Evolutionary conservation across 92 coral and sea anemone species (phyloP).

Genomic region (Bergia puertoricense): DNA sequence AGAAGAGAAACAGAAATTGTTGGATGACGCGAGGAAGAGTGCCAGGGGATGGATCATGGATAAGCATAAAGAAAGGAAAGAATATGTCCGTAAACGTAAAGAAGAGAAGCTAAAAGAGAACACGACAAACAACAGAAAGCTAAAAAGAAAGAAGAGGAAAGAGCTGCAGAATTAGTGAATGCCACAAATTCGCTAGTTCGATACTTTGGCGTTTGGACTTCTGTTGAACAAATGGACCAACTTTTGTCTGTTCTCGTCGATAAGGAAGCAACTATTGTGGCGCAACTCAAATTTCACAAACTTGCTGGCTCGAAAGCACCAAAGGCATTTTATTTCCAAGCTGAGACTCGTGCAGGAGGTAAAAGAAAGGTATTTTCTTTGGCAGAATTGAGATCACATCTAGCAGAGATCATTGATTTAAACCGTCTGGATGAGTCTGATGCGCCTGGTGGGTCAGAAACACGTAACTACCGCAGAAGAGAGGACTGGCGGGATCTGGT

Average conservation of each 20-base stretch:
- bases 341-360: slow-evolving; percentile 14
- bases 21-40: slow-evolving; percentile 29
- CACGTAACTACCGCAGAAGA: slow-evolving; percentile 11
- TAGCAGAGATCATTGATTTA: slow-evolving; percentile 14
- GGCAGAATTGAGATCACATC: slow-evolving; percentile 26
- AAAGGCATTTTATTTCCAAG: too few relatives aligned
- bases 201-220: slow-evolving; percentile 15
- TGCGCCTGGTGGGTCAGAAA: slow-evolving; percentile 10
- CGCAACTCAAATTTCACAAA: slow-evolving; percentile 18
- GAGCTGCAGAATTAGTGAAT: slow-evolving; percentile 22
- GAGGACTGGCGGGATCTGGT: slow-evolving; percentile 19
- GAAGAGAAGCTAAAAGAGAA: neutral
- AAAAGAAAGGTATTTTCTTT: slow-evolving; percentile 21
- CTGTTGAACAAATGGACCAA: slow-evolving; percentile 13
- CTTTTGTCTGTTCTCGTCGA: slow-evolving; percentile 21
- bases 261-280: slow-evolving; percentile 24
- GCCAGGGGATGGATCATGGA: slow-evolving; percentile 23
- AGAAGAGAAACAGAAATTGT: slow-evolving; percentile 33
- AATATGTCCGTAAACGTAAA: slow-evolving; percentile 4
- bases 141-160: slow-evolving; percentile 25
- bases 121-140: slow-evolving; percentile 14
- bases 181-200: slow-evolving; percentile 19
- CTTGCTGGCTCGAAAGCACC: slow-evolving; percentile 15
- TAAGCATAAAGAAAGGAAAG: slow-evolving; percentile 9
- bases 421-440: slow-evolving; percentile 12